Base-by-base conservation (phyloP, 1,140 invertebrate species). In the Microplitis mediator region DNA sequence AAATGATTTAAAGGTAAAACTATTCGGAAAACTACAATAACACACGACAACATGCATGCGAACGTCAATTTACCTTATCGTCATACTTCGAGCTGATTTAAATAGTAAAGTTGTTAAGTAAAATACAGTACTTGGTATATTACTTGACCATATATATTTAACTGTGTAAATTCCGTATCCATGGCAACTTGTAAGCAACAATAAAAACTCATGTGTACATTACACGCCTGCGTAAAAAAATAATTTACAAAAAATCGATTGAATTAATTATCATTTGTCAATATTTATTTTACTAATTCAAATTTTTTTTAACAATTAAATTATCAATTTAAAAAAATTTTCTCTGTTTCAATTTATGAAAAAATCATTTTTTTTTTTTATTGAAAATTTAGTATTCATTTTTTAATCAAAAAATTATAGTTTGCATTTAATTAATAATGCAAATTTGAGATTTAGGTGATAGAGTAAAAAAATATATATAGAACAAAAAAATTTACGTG, bases 161-260 rank as follows among this genome's bases (percentile, higher is more conserved):
- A 54, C 11, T 51, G 39, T 60, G 39, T 52, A 23, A 11, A 66
- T 34, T 23, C 51, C 74, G 84, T 86, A 79, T 80, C 79, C 83
- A 80, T 86, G 80, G 79, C 79, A 80, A 86, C 85, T 76, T 74
- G 75, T 77, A 80, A 79, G 79, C 78, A 83, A 84, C 80, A 86
- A 78, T 81, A 72, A 76, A 65, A 54, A 64, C 68, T 50, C 54
- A n/a, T 71, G 63, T 71, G 50, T 52, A 73, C 56, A 70, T 75
- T 67, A 68, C 78, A 80, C 81, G 81, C 81, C 72, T 83, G 79
- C 78, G 78, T 83, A 68, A 76, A 78, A 73, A 74, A 52, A 61
- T 39, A 62, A 31, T 14, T 65, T 39, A 4, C 50, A 31, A 65
- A 14, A 45, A 65, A 65, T 65, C 36, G 31, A 58, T 69, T 14